Percentiles rank a stretch among this genome's conserved stretches.
Conservation (phyloP, 92 coral and sea anemone genomes). For the Ricordea florida region DNA sequence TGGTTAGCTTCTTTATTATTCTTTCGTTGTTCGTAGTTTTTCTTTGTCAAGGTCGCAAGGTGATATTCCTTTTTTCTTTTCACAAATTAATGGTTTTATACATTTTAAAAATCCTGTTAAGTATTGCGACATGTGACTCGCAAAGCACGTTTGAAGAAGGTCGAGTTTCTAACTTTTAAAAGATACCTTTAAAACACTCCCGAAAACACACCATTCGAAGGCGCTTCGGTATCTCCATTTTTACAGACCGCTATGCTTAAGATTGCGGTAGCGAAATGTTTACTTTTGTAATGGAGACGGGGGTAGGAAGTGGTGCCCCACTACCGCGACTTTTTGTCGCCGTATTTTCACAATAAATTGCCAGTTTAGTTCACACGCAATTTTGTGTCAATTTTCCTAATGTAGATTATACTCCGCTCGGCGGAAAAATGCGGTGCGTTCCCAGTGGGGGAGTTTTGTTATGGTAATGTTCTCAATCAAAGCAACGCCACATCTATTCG, state of each 20-base stretch:
- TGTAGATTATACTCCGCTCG: neutral
- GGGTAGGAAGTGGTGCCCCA: too few species aligned
- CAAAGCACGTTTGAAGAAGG: too few species aligned
- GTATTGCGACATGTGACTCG: too few species aligned
- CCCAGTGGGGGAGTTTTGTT: conserved; percentile 19
- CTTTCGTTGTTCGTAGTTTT: neutral
- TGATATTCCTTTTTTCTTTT: neutral
- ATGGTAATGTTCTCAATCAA: neutral
- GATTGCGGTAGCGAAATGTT: neutral
- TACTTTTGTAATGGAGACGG: neutral
- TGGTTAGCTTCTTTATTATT: neutral
- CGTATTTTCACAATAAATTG: neutral
- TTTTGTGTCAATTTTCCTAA: neutral
- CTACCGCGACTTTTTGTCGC: neutral
- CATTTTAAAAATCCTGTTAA: too few species aligned
- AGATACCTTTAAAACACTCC: too few species aligned
- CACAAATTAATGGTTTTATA: conserved; percentile 1
- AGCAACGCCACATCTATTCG: neutral
- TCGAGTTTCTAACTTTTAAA: too few species aligned
- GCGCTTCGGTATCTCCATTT: neutral
- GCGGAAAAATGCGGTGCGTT: neutral
- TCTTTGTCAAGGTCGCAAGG: neutral
- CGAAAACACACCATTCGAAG: too few species aligned
- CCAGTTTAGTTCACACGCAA: neutral
- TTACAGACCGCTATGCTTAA: neutral